These are phyloP conservation scores for Mellilla xanthometata DNA, from an alignment of 2,888 invertebrate species.

Conservation along the genomic window DNA sequence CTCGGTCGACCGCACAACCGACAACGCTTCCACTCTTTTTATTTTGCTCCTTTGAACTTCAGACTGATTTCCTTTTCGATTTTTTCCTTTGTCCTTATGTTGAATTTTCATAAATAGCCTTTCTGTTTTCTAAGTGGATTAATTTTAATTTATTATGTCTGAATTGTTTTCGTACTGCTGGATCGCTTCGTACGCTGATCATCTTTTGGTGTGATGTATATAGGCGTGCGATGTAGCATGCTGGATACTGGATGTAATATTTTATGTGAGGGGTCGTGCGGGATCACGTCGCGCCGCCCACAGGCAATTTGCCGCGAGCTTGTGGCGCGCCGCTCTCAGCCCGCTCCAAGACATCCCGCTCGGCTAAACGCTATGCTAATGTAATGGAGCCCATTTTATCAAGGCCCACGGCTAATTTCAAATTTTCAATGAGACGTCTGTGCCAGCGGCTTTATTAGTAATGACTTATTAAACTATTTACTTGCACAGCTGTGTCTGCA, in stretches of 20 bases:
- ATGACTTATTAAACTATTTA: slow-evolving; percentile 41
- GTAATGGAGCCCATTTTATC: slow-evolving; percentile 77
- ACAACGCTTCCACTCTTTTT: slow-evolving; percentile 37
- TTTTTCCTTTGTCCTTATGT: slow-evolving; percentile 66
- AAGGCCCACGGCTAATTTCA: slow-evolving; percentile 72
- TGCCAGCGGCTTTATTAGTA: slow-evolving; percentile 64
- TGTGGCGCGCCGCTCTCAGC: slow-evolving; percentile 50
- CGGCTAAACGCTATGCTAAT: slow-evolving; percentile 80
- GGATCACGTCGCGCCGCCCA: slow-evolving; percentile 72
- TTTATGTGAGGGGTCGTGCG: slow-evolving; percentile 72
- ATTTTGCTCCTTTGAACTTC: slow-evolving; percentile 54
- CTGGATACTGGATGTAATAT: slow-evolving; percentile 55
- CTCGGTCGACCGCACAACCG: slow-evolving; percentile 37
- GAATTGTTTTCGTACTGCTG: slow-evolving; percentile 31
- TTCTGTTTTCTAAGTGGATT: slow-evolving; percentile 72
- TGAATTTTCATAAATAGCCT: slow-evolving; percentile 64
- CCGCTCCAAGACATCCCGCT: slow-evolving; percentile 57
- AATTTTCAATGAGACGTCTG: slow-evolving; percentile 75
- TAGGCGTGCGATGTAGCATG: slow-evolving; percentile 38
- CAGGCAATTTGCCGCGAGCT: slow-evolving; percentile 70
- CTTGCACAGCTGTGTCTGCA: slow-evolving; percentile 28
- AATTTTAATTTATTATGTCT: slow-evolving; percentile 66
- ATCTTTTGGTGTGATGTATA: slow-evolving; percentile 27
- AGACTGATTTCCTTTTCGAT: slow-evolving; percentile 59
- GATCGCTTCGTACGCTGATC: slow-evolving; percentile 28